Conservation (phyloP, 2,797 vertebrate species). For the Chelon labrosus region DNA sequence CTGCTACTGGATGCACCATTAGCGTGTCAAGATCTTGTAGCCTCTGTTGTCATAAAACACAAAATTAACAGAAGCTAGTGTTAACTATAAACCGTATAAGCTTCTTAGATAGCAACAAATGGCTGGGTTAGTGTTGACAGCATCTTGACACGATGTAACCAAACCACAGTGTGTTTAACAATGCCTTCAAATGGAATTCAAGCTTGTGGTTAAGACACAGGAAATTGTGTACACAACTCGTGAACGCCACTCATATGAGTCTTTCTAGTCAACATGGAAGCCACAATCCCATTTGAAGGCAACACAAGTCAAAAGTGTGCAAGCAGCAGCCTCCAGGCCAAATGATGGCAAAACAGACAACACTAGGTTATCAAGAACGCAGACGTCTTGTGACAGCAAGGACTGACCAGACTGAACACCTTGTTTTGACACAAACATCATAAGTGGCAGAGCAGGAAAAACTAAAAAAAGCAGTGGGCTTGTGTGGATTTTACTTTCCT, state of each 20-base stretch:
- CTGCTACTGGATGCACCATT: background rate
- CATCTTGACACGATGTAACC: background rate
- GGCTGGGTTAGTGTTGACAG: background rate
- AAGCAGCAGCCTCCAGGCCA: constrained; percentile 9
- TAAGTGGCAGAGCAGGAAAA: constrained; percentile 25
- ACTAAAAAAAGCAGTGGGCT: background rate
- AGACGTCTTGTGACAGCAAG: background rate
- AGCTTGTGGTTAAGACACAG: no score
- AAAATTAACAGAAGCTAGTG: background rate
- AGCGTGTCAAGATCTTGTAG: background rate
- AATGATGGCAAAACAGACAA: constrained; percentile 11
- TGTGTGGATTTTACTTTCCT: no score
- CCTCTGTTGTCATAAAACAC: background rate
- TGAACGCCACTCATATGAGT: no score
- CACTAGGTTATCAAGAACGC: constrained; percentile 10
- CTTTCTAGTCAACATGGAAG: no score
- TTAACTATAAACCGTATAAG: no score
- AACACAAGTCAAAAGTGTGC: constrained; percentile 6
- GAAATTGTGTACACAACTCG: no score
- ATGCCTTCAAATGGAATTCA: no score
- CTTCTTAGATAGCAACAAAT: no score
- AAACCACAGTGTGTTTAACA: background rate
- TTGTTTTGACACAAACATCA: constrained; percentile 20
- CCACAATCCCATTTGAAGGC: background rate
- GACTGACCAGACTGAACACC: background rate